Percentiles rank a stretch among this genome's conserved stretches.
These are phyloP conservation scores for Noctuana brunneofusca DNA, from an alignment of 2,888 invertebrate genomes.

Conservation along the genomic window DNA sequence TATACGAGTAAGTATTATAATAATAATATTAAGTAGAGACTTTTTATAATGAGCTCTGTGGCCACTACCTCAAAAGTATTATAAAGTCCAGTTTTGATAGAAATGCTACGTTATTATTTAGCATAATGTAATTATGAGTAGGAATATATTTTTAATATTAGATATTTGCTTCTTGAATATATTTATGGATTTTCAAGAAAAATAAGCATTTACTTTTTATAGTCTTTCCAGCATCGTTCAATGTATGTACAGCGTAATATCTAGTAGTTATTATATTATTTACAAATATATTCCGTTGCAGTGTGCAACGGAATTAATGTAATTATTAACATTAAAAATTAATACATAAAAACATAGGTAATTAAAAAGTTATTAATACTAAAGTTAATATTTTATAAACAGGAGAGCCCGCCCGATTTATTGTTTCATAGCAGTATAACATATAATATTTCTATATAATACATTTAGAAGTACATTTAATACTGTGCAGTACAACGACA, in stretches of 20 bases:
- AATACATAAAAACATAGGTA: not conserved
- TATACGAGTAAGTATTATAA: too few relatives aligned
- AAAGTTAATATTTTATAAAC: not conserved
- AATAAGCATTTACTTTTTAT: constrained; percentile 45
- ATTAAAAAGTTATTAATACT: not conserved
- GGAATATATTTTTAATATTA: constrained; percentile 1
- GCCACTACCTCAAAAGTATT: not conserved
- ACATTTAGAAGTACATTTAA: not conserved
- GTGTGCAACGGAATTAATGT: constrained; percentile 4
- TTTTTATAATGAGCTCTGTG: too few relatives aligned
- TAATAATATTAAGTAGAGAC: not conserved
- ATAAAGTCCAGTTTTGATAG: not conserved
- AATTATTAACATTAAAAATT: constrained; percentile 19
- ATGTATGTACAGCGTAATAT: constrained; percentile 50
- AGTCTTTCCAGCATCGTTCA: constrained; percentile 58
- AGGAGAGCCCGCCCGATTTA: constrained; percentile 27
- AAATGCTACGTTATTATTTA: not conserved
- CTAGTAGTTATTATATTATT: constrained; percentile 40
- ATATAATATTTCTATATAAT: not conserved
- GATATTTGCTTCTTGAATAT: constrained; percentile 27
- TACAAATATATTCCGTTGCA: constrained; percentile 41
- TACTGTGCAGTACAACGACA: constrained; percentile 20
- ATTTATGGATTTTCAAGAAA: constrained; percentile 20
- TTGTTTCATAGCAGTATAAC: not conserved
- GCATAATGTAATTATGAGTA: not conserved